Evolutionary conservation across 2,113 vertebrate species (phyloP), one percentile per base, ranked within the genome.

Genomic region (Vidua macroura): DNA sequence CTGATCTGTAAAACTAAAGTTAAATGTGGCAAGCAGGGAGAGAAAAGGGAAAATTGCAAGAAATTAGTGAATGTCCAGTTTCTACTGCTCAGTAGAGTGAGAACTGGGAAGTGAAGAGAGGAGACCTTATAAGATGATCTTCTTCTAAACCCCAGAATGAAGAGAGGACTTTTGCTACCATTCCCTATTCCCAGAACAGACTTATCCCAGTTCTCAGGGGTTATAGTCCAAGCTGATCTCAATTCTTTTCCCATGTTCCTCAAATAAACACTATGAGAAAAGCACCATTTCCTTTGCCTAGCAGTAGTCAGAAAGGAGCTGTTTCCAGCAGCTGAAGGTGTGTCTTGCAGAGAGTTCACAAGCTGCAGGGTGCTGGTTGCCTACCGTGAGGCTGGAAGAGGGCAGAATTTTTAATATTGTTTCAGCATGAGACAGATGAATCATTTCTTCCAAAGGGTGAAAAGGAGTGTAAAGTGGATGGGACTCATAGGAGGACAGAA

Each of bases 351-450:
- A n/a, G 13, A 20, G 4, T 44, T 3, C 13, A 23, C 7, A 22
- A 59, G 37, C 48, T 43, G 24, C 2, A 33, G 39, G 7, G 3
- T 35, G 27, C 46, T 81, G 27, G 22, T 53, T 11, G 28, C 11
- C 46, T 17, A 15, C 8, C 0, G 0, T 22, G 15, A 62, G 8
- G 4, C 66, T 63, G 24, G 48, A 85, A 41, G 22, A 63, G 4
- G 13, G 24, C 11, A 88, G 27, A 51, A 8, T 8, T 17, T 49
- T 76, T 9, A 49, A 31, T 22, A 11, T 35, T 20, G 16, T 43
- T 90, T 51, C 39, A 51, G n/a, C 5, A 33, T 37, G 51, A 15
- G 12, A 74, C 35, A 46, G 51, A 53, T 30, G 9, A n/a, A 37
- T 49, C 3, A 35, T 49, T 66, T 85, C 43, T 70, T 33, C 28